These are phyloP conservation scores for Enoplosus armatus DNA, from an alignment of 2,797 vertebrate species.

Conservation along the genomic window DNA sequence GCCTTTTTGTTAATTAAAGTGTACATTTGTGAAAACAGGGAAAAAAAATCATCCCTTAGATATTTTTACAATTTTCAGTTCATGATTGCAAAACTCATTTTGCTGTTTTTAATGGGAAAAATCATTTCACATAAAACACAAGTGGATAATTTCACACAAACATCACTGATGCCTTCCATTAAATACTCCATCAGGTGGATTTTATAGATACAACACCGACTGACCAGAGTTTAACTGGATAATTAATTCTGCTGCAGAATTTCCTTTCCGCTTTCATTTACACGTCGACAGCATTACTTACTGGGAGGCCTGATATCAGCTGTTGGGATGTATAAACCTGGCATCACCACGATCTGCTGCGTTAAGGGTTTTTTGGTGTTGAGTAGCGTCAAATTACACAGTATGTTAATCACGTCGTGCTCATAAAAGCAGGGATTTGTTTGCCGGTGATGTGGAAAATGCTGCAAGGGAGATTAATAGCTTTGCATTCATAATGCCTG, in stretches of 20 bases:
- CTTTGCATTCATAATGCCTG: conserved; percentile 25
- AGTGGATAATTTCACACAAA: conserved; percentile 39
- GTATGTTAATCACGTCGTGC: conserved; percentile 7
- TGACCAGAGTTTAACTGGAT: conserved; percentile 19
- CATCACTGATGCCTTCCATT: conserved; percentile 20
- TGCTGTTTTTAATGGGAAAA: neutral
- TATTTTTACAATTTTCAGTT: neutral
- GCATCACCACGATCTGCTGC: conserved; percentile 39
- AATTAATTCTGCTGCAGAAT: conserved; percentile 50
- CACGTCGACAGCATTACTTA: too few relatives aligned
- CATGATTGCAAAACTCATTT: too few relatives aligned
- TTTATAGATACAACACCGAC: conserved; percentile 38
- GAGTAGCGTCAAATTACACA: conserved; percentile 47
- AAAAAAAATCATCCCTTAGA: too few relatives aligned
- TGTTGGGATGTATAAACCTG: conserved; percentile 27
- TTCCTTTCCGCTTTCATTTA: conserved; percentile 53
- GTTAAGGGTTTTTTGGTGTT: conserved; percentile 21
- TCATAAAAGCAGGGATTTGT: conserved; percentile 40
- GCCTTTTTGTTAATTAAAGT: too few relatives aligned
- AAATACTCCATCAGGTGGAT: conserved; percentile 43
- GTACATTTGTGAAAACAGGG: too few relatives aligned
- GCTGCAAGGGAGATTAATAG: conserved; percentile 30
- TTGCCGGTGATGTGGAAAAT: conserved; percentile 14
- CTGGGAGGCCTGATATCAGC: conserved; percentile 33
- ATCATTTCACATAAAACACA: conserved; percentile 14